Conservation (phyloP, 2,797 vertebrate species). For the Phrynocephalus forsythii region DNA sequence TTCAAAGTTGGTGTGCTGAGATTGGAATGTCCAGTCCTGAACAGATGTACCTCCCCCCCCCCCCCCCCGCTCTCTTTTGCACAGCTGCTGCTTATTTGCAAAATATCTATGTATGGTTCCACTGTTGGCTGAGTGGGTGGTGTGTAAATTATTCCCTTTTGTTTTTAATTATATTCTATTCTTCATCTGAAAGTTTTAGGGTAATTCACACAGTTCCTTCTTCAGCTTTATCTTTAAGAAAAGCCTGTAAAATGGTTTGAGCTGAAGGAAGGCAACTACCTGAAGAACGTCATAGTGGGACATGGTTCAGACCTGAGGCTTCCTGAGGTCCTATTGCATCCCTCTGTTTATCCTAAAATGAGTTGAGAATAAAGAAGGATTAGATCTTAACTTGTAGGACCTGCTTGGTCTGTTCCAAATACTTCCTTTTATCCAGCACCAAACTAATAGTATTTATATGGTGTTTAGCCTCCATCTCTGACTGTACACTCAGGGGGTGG, state of each 20-base stretch:
- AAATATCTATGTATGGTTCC: neutral
- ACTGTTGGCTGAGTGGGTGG: neutral
- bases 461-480: neutral
- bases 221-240: neutral
- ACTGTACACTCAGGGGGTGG: neutral
- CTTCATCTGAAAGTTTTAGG: neutral
- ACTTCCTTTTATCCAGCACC: neutral
- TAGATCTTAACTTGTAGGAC: neutral
- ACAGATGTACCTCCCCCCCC: neutral
- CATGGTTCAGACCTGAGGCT: neutral
- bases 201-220: neutral
- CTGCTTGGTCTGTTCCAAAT: neutral
- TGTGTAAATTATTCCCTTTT: neutral
- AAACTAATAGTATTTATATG: neutral
- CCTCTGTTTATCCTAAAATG: neutral
- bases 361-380: neutral
- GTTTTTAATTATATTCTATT: neutral
- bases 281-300: neutral
- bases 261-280: neutral
- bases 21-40: neutral
- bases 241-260: neutral
- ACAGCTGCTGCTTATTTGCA: neutral
- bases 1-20: slow-evolving; percentile 16
- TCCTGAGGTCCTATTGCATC: neutral
- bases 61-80: neutral